Evolutionary conservation across 2,797 vertebrate species (phyloP), one percentile per base, ranked within the genome.

Genomic region (Pseudochirops cupreus): DNA sequence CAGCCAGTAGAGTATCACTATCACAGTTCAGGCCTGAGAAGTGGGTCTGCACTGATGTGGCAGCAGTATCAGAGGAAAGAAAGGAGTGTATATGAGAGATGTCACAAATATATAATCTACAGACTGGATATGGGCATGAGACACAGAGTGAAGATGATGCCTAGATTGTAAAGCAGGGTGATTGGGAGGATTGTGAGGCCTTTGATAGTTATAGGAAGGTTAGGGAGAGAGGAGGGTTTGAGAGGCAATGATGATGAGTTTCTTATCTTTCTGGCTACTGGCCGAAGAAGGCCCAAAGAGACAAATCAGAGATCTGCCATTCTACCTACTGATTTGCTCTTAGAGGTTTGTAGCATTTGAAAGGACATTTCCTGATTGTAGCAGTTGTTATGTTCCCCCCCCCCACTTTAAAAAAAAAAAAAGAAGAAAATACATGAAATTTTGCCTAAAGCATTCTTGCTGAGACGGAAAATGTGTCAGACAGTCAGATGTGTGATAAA

Each of bases 301-400:
- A 59, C 26, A 14, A 87, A 53, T 94, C 33, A 4, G 13, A 52
- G 24, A 56, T 56, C 67, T 31, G 1, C 92, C 94, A 95, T 94
- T 93, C 95, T 91, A 93, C 67, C 92, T 58, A 56, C 62, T 58
- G 89, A 29, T 96, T 91, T 96, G 93, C 96, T 90, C 95, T 97
- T 96, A 97, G 91, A 97, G 56, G 97, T 97, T 18, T 91, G 96
- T 95, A 95, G 90, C 96, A 95, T 93, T 97, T 96, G 93, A 95
- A 97, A 93, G 92, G 91, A 95, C 94, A 96, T 91, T 97, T 98
- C 96, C 94, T 96, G 93, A 92, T 10, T 9, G 31, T 93, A 97
- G 54, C 4, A 54, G 96, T 96, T 95, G 93, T 94, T 97, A 91
- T 97, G 94, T 97, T 91, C 53, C 53, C 53, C 10, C 53, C 91